These are phyloP conservation scores for Diploscapter pachys DNA, from an alignment of 1,140 invertebrate species.

Conservation along the genomic window DNA sequence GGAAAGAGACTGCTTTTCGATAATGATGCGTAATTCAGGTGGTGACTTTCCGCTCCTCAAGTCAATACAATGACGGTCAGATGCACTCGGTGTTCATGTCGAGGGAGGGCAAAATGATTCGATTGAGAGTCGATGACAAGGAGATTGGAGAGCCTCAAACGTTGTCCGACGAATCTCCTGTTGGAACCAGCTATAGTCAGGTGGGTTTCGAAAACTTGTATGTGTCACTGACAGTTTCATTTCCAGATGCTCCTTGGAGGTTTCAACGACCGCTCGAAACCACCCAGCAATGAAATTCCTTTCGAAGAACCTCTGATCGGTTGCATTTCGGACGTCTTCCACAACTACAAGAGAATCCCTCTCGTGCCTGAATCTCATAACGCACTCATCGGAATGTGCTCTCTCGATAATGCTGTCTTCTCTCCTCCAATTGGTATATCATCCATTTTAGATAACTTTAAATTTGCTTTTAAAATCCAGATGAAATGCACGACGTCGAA, in stretches of 20 bases:
- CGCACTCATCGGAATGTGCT: conserved; percentile 50
- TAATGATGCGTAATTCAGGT: conserved; percentile 32
- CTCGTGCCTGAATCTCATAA: conserved; percentile 53
- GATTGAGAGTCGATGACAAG: conserved; percentile 50
- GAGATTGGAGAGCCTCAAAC: conserved; percentile 43
- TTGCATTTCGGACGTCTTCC: conserved; percentile 55
- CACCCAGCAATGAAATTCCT: conserved; percentile 42
- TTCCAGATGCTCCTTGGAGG: conserved; percentile 40
- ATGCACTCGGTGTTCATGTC: conserved; percentile 54
- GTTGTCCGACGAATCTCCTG: conserved; percentile 45
- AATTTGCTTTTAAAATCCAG: no score
- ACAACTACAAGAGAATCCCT: conserved; percentile 51
- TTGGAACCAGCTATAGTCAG: conserved; percentile 31
- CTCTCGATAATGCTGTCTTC: conserved; percentile 19
- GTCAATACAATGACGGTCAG: conserved; percentile 50
- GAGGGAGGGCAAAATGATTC: conserved; percentile 40
- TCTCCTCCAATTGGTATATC: conserved; percentile 21
- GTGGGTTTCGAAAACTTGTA: no score
- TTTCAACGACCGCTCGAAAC: conserved; percentile 38
- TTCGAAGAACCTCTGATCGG: conserved; percentile 46
- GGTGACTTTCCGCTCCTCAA: conserved; percentile 45
- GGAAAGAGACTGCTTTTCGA: no score
- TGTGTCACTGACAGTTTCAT: no score
- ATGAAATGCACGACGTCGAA: conserved; percentile 25
- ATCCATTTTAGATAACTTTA: no score